Conservation (phyloP, 2,113 vertebrate genomes). For the Trogon surrucura region DNA sequence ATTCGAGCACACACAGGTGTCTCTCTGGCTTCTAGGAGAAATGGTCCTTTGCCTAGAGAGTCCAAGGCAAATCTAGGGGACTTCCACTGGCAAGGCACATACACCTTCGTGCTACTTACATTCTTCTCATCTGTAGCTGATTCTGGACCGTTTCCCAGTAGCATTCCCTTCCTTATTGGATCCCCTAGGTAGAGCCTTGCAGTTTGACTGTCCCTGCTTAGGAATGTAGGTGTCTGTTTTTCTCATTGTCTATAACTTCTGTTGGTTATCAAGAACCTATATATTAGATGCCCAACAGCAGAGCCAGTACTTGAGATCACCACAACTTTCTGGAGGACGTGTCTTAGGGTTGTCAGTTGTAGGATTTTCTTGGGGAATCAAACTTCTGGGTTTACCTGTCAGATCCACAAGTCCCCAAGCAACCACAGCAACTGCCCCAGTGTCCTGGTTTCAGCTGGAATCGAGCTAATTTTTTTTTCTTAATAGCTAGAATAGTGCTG, state of each 20-base stretch:
- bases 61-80: background rate
- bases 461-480: background rate
- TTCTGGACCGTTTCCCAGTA: background rate
- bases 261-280: background rate
- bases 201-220: background rate
- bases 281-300: background rate
- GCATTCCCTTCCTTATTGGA: background rate
- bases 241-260: background rate
- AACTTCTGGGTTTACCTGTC: background rate
- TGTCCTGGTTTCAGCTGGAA: background rate
- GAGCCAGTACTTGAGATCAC: background rate
- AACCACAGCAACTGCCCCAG: background rate
- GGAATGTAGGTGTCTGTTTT: background rate
- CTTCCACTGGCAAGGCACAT: background rate
- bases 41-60: fast-evolving
- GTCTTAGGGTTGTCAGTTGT: background rate
- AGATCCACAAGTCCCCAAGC: background rate
- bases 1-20: background rate
- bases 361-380: background rate
- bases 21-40: background rate
- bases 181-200: background rate
- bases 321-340: background rate
- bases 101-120: background rate
- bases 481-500: background rate
- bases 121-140: background rate